Evolutionary conservation across 1,140 invertebrate genomes (phyloP), one percentile per base, ranked within the genome.

Genomic region (Ectropis grisescens): DNA sequence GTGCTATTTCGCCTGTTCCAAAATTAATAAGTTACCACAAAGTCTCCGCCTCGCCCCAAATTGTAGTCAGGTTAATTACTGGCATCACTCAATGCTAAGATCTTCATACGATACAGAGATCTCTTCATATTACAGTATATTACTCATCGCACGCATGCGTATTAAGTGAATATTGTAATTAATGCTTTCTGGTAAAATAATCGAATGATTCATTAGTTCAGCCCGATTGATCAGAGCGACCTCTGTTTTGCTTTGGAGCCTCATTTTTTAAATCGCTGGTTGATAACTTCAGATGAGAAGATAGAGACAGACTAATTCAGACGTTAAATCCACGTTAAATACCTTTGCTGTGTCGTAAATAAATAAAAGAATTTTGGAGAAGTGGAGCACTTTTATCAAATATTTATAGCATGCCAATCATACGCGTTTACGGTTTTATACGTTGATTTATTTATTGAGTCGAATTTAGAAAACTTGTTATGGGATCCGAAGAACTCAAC

Each of bases 71-170:
- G 49, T 47, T 56, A 55, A 56, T 59, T 47, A 49, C 43, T 25
- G 33, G 41, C 24, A 55, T 59, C 51, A 48, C 25, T 59, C 56
- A 59, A 45, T 50, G 45, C 29, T 47, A 37, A 59, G 52, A 56
- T 59, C 52, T 56, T 50, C 52, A 52, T 59, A 45, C 33, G 56
- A 58, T 58, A 54, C 35, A 29, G 14, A 28, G 26, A 37, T 28
- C 30, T 32, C 40, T 47, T 40, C 37, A 46, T 47, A 47, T 26
- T n/a, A n/a, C n/a, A n/a, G n/a, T n/a, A 33, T 37, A 41, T 46
- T 37, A 41, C 22, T 29, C 27, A 39, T 39, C 36, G 39, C 23
- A 15, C 22, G 14, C 29, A 31, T 13, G 33, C 10, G 24, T 14
- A 45, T 50, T 49, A 46, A 50, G 37, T 42, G 44, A 41, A 51